Evolutionary conservation across 2,888 invertebrate species (phyloP).

Genomic region (Amphimallon solstitiale): DNA sequence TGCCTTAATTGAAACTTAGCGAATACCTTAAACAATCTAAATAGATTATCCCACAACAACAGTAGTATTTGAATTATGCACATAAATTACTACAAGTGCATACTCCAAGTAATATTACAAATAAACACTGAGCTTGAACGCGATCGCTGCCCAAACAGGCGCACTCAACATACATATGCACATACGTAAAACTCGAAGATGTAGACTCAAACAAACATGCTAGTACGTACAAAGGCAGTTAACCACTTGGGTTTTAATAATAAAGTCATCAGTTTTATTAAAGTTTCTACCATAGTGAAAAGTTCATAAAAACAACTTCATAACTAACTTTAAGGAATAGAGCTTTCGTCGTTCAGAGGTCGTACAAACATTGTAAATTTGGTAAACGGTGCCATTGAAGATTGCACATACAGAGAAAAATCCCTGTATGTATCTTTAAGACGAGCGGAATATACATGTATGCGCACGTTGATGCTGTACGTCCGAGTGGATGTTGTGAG

Average conservation of each 20-base stretch:
- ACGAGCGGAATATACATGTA: slow-evolving; percentile 7
- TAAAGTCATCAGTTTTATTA: slow-evolving; percentile 36
- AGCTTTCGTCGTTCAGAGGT: slow-evolving; percentile 41
- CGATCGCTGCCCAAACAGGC: background rate
- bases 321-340: slow-evolving; percentile 39
- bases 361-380: slow-evolving; percentile 43
- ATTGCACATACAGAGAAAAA: slow-evolving; percentile 24
- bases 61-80: background rate
- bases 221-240: slow-evolving; percentile 2
- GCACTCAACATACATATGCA: background rate
- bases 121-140: background rate
- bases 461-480: background rate
- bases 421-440: slow-evolving; percentile 21
- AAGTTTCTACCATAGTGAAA: slow-evolving; percentile 25
- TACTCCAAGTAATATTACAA: slow-evolving; percentile 1
- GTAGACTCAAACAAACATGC: background rate
- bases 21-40: too few species aligned
- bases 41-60: background rate
- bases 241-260: slow-evolving; percentile 29
- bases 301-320: slow-evolving; percentile 39
- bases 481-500: slow-evolving; percentile 17
- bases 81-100: background rate
- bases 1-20: too few species aligned
- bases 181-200: background rate
- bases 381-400: slow-evolving; percentile 32